Evolutionary conservation across 2,797 vertebrate species (phyloP).

Genomic region (Fistularia tabacaria): DNA sequence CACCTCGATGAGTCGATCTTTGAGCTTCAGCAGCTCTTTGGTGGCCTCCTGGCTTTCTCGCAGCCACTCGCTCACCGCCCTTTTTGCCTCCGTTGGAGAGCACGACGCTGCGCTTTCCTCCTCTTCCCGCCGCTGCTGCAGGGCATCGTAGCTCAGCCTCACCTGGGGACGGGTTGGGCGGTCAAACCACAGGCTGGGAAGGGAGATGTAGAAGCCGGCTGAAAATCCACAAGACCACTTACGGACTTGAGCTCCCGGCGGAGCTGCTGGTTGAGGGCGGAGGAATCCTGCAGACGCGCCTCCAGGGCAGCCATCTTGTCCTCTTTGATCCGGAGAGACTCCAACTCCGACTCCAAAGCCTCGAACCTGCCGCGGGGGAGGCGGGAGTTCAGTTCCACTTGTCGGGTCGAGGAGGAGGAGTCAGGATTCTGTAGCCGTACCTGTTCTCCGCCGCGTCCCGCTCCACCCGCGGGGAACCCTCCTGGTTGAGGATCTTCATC

Average conservation of each 20-base stretch:
- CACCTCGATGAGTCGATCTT: slow-evolving; percentile 90
- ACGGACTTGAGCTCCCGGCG: slow-evolving; percentile 82
- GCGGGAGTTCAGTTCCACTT: background rate
- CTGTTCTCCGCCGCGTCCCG: slow-evolving; percentile 80
- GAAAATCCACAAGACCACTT: slow-evolving; percentile 26
- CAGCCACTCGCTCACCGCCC: slow-evolving; percentile 78
- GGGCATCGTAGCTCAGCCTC: slow-evolving; percentile 88
- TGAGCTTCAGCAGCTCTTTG: slow-evolving; percentile 86
- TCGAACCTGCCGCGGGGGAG: slow-evolving; percentile 77
- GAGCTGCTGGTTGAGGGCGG: slow-evolving; percentile 84
- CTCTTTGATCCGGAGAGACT: slow-evolving; percentile 90
- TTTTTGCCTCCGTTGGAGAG: slow-evolving; percentile 43
- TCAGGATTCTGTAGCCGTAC: slow-evolving; percentile 49
- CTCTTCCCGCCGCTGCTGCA: slow-evolving; percentile 88
- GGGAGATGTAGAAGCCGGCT: background rate
- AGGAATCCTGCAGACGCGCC: slow-evolving; percentile 86
- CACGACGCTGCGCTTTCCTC: slow-evolving; percentile 67
- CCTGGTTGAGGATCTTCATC: slow-evolving; percentile 84
- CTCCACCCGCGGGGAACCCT: slow-evolving; percentile 75
- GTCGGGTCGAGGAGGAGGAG: background rate
- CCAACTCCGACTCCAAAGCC: slow-evolving; percentile 88
- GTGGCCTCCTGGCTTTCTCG: slow-evolving; percentile 89
- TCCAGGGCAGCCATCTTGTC: slow-evolving; percentile 89
- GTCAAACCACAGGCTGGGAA: background rate
- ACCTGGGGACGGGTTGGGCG: slow-evolving; percentile 68